Evolutionary conservation across 1,140 invertebrate species (phyloP).

Genomic region (Rhyacophila brunnea): DNA sequence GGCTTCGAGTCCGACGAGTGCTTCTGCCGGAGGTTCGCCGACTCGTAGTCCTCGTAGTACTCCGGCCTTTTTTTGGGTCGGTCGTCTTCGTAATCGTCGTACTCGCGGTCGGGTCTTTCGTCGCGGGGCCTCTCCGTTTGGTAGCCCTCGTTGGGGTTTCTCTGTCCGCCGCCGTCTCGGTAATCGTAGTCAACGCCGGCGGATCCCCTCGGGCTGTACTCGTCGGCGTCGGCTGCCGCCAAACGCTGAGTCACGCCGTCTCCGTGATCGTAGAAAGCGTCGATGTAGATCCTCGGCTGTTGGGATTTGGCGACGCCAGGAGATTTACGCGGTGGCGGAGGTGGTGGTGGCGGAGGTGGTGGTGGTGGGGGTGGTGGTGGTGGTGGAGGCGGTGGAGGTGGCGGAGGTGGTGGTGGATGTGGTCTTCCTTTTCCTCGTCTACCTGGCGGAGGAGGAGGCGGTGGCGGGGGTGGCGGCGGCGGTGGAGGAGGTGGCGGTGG

Average conservation of each 20-base stretch:
- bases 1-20: constrained; percentile 44
- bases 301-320: constrained; percentile 38
- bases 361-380: constrained; percentile 34
- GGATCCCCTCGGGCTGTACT: constrained; percentile 21
- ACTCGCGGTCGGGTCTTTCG: background rate
- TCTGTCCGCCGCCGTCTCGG: constrained; percentile 8
- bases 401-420: constrained; percentile 45
- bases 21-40: constrained; percentile 34
- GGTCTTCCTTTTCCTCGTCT: constrained; percentile 41
- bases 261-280: constrained; percentile 48
- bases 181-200: constrained; percentile 26
- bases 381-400: constrained; percentile 45
- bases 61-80: constrained; percentile 31
- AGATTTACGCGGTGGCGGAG: constrained; percentile 30
- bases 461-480: constrained; percentile 39
- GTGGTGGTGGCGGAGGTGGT: constrained; percentile 32
- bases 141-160: constrained; percentile 37
- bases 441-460: constrained; percentile 40
- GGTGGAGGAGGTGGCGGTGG: constrained; percentile 39
- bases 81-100: constrained; percentile 36
- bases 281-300: constrained; percentile 48
- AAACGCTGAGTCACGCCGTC: constrained; percentile 45
- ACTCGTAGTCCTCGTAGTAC: constrained; percentile 42
- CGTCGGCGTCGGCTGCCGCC: constrained; percentile 44
- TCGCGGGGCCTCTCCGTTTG: constrained; percentile 37